Evolutionary conservation across 2,888 invertebrate genomes (phyloP).

Genomic region (Junonia oenone): DNA sequence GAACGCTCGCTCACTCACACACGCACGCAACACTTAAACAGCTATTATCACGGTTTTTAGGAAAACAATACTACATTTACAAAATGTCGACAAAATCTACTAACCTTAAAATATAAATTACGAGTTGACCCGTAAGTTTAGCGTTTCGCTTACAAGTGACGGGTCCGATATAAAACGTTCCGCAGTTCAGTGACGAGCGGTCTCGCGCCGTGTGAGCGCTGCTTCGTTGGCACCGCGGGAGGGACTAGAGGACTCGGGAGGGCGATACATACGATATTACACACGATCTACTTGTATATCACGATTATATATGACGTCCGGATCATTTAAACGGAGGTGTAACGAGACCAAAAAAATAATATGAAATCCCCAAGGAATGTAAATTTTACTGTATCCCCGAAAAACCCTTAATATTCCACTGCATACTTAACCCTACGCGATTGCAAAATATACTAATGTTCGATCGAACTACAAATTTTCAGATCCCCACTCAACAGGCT

Average conservation of each 20-base stretch:
- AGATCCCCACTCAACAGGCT: conserved; percentile 45
- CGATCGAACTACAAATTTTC: conserved; percentile 60
- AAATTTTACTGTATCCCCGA: conserved; percentile 59
- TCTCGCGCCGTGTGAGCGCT: conserved; percentile 31
- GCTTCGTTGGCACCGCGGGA: conserved; percentile 72
- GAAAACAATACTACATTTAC: conserved; percentile 64
- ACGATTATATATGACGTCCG: conserved; percentile 29
- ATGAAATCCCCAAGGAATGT: conserved; percentile 68
- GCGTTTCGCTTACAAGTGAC: conserved; percentile 65
- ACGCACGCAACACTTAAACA: conserved; percentile 64
- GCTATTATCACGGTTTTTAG: conserved; percentile 78
- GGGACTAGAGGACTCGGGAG: conserved; percentile 72
- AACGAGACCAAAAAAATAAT: conserved; percentile 51
- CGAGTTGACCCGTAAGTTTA: conserved; percentile 63
- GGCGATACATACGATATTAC: conserved; percentile 39
- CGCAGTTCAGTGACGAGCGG: conserved; percentile 35
- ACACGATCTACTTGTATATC: conserved; percentile 37
- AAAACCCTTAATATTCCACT: conserved; percentile 49
- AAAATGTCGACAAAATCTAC: conserved; percentile 66
- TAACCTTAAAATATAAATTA: conserved; percentile 69
- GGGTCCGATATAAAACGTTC: conserved; percentile 12
- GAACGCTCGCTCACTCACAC: conserved; percentile 64
- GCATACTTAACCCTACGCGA: conserved; percentile 53
- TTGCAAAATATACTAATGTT: conserved; percentile 56
- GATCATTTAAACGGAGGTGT: conserved; percentile 23